Evolutionary conservation across 2,113 vertebrate genomes (phyloP).

Genomic region (Raphicerus campestris): DNA sequence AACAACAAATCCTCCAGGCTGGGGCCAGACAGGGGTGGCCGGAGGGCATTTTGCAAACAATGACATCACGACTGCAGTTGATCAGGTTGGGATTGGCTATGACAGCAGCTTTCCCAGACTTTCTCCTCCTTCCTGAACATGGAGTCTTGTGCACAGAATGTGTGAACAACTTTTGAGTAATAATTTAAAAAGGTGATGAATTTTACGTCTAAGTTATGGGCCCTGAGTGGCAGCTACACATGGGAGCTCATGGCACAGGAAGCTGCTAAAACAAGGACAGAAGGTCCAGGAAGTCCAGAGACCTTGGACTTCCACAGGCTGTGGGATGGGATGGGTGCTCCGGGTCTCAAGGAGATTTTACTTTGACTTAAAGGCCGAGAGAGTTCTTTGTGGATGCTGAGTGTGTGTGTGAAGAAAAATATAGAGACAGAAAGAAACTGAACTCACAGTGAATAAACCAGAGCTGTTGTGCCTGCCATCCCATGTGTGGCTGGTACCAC

Average conservation of each 20-base stretch:
- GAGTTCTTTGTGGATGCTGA: not conserved
- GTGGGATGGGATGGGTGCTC: not conserved
- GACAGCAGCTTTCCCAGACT: not conserved
- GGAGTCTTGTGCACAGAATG: not conserved
- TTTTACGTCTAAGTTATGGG: not conserved
- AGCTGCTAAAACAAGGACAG: not conserved
- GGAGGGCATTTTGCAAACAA: not conserved
- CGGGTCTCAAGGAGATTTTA: not conserved
- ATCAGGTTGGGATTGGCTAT: not conserved
- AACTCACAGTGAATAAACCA: not conserved
- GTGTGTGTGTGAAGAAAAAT: not conserved
- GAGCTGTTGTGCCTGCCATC: not conserved
- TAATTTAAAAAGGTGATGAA: not conserved
- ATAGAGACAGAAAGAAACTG: not conserved
- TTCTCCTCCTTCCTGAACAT: accelerated
- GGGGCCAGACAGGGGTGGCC: accelerated
- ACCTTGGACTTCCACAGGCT: not conserved
- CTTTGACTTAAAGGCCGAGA: not conserved
- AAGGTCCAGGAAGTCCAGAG: not conserved
- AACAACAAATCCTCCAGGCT: not conserved
- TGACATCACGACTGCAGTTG: accelerated
- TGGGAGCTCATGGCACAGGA: too few relatives aligned
- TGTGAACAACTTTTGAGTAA: not conserved
- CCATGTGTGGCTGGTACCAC: not conserved
- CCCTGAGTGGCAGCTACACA: not conserved